Evolutionary conservation across 2,113 vertebrate species (phyloP).

Genomic region (Pseudolaguvia tuberculata): DNA sequence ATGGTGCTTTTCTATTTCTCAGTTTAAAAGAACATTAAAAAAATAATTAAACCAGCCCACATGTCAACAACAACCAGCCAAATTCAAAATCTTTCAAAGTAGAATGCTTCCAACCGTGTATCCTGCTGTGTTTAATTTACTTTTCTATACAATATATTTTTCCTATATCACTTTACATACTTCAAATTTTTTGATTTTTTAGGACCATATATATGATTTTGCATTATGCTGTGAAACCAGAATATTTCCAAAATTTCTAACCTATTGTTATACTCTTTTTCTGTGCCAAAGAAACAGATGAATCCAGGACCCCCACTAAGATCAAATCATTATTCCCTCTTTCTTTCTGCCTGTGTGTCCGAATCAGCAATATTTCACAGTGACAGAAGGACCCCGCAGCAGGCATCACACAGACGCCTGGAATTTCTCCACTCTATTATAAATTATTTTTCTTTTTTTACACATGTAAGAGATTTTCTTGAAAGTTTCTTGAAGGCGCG

Average conservation of each 20-base stretch:
- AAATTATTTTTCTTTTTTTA: constrained; percentile 46
- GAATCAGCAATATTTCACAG: constrained; percentile 72
- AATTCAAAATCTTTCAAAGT: neutral
- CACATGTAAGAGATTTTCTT: constrained; percentile 13
- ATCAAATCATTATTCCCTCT: constrained; percentile 66
- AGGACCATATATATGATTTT: constrained; percentile 12
- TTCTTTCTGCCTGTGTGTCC: constrained; percentile 62
- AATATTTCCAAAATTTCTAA: neutral
- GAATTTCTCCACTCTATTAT: constrained; percentile 43
- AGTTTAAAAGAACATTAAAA: neutral
- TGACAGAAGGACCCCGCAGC: constrained; percentile 71
- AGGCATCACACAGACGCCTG: constrained; percentile 55
- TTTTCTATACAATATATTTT: neutral
- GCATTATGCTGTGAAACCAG: neutral
- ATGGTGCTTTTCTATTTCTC: neutral
- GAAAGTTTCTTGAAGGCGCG: too few relatives aligned
- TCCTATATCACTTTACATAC: neutral
- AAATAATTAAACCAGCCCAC: neutral
- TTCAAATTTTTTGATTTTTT: too few relatives aligned
- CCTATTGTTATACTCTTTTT: constrained; percentile 26
- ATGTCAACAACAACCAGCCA: neutral
- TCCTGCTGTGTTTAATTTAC: neutral
- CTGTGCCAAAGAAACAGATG: constrained; percentile 58
- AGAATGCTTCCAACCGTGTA: neutral
- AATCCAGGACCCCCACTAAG: constrained; percentile 64